Evolutionary conservation across 2,113 vertebrate genomes (phyloP), one percentile per base, ranked within the genome.

Genomic region (Callipepla californica): DNA sequence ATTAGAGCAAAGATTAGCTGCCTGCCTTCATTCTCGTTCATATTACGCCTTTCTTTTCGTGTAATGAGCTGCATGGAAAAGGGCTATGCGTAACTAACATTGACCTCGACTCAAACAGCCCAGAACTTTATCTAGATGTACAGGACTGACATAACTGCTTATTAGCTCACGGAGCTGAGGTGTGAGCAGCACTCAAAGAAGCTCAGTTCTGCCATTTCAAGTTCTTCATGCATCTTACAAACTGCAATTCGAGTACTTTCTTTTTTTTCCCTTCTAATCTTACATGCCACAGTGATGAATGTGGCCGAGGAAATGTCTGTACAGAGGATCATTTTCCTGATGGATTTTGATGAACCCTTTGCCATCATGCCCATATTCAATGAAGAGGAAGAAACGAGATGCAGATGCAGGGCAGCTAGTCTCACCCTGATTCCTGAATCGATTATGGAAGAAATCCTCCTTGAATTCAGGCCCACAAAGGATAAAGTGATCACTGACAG

Each of bases 1-100:
- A 34, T 47, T 23, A 32, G 13, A 34, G 28, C 47, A 50, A 32
- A 21, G 15, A 44, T 22, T 4, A 48, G 72, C 51, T 20, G 44
- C 3, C 34, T 19, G 51, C 16, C 25, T 36, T 59, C 1, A 0
- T 20, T 30, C 22, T 47, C 25, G 30, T 36, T 69, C 2, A 0
- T 17, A 9, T 22, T 45, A 36, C 0, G 4, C 16, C 7, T 51
- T 66, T 62, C 40, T 34, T 61, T 25, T 26, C 36, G 22, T 1
- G 10, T 30, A 47, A 50, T 44, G 38, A 82, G 19, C 23, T 11
- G 21, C 1, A 17, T 51, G 44, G 45, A 40, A 8, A 82, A 79
- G 57, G 21, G 75, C 30, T 18, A 20, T 0, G 4, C 13, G 12
- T 13, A 72, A n/a, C 0, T 47, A 72, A 44, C 23, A 19, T 0